Conservation (phyloP, 2,797 vertebrate genomes). For the Gymnodraco acuticeps region DNA sequence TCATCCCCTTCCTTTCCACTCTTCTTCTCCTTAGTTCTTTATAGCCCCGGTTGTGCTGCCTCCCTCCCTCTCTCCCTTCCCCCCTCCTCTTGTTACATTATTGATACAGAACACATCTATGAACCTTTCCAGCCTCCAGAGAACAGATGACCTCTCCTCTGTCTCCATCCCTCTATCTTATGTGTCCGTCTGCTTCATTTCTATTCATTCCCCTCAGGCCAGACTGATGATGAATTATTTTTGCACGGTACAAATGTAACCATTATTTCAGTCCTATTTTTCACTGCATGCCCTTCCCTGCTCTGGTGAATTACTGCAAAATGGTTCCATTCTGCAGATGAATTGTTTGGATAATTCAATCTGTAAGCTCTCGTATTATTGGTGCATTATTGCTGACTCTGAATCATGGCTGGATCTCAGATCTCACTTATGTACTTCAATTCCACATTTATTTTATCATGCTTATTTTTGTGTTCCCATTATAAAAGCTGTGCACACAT, state of each 20-base stretch:
- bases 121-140: slow-evolving; percentile 48
- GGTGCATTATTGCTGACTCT: slow-evolving; percentile 3
- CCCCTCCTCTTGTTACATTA: slow-evolving; percentile 48
- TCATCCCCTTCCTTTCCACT: neutral
- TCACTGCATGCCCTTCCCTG: slow-evolving; percentile 22
- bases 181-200: slow-evolving; percentile 39
- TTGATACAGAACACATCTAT: slow-evolving; percentile 52
- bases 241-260: slow-evolving; percentile 49
- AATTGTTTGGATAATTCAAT: slow-evolving; percentile 56
- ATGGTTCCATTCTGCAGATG: slow-evolving; percentile 36
- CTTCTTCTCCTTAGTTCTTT: slow-evolving; percentile 3
- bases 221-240: slow-evolving; percentile 51
- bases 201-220: slow-evolving; percentile 33
- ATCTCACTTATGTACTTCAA: neutral
- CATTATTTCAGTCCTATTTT: slow-evolving; percentile 55
- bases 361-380: slow-evolving; percentile 18
- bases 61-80: neutral
- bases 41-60: neutral
- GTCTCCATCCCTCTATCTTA: slow-evolving; percentile 7
- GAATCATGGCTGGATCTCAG: slow-evolving; percentile 9
- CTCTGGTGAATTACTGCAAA: slow-evolving; percentile 45
- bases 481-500: no score
- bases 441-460: no score
- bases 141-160: slow-evolving; percentile 40
- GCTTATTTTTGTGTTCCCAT: no score